These are phyloP conservation scores for Mesochorus sp. DNA, from an alignment of 2,888 invertebrate species.

Conservation along the genomic window DNA sequence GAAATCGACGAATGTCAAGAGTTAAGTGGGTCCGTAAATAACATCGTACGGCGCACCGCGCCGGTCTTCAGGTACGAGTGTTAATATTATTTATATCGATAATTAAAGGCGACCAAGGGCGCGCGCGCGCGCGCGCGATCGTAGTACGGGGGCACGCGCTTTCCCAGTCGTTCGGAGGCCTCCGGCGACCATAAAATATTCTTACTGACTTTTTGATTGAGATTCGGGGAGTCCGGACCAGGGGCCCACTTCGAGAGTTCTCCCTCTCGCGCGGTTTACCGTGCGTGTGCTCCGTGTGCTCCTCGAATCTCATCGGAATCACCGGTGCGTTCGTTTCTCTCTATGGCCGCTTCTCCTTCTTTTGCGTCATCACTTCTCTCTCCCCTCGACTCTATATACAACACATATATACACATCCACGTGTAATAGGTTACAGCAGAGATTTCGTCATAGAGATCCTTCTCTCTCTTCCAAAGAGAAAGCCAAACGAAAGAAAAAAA, in stretches of 20 bases:
- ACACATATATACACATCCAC: slow-evolving; percentile 1
- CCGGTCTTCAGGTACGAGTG: slow-evolving; percentile 66
- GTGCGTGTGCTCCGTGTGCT: slow-evolving; percentile 37
- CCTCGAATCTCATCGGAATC: slow-evolving; percentile 50
- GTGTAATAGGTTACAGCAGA: neutral
- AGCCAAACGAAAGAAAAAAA: slow-evolving; percentile 3
- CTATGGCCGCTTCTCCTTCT: neutral
- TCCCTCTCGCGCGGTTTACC: slow-evolving; percentile 17
- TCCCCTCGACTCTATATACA: slow-evolving; percentile 4
- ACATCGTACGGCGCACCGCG: slow-evolving; percentile 55
- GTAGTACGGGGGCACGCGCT: slow-evolving; percentile 64
- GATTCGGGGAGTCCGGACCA: slow-evolving; percentile 67
- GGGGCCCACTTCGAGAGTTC: slow-evolving; percentile 62
- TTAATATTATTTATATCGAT: slow-evolving; percentile 78
- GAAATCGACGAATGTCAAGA: slow-evolving; percentile 60
- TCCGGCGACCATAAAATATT: slow-evolving; percentile 75
- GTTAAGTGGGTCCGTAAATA: slow-evolving; percentile 62
- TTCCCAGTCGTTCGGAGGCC: slow-evolving; percentile 63
- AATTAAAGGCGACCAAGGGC: slow-evolving; percentile 75
- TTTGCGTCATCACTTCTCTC: slow-evolving; percentile 15
- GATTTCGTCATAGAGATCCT: slow-evolving; percentile 11
- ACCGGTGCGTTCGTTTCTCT: slow-evolving; percentile 37
- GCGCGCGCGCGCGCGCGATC: slow-evolving; percentile 54
- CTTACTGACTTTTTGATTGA: slow-evolving; percentile 77
- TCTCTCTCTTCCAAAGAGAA: neutral